Base-by-base conservation (phyloP, 2,113 vertebrate genomes). In the Brachyistius frenatus region DNA sequence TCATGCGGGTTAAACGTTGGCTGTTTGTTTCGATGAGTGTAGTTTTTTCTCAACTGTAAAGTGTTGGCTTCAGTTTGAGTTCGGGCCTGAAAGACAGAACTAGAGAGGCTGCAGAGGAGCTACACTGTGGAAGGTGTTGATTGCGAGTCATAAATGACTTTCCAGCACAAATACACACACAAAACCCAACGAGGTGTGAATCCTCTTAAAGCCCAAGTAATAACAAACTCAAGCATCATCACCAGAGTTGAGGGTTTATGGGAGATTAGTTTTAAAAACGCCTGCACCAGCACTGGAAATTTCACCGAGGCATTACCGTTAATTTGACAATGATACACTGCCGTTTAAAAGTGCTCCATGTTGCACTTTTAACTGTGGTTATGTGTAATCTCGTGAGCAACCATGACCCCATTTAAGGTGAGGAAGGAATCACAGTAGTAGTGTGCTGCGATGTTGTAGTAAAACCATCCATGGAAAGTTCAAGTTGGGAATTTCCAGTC, bases 401-500 rank as follows among this genome's bases (percentile, higher is more conserved):
- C 47, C 33, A 16, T 74, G 74, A 80, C 63, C 85, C 73, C 31
- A 39, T 82, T 78, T 70, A 53, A 74, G 78, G 73, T 62, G 60
- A 54, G 32, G 47, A 58, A 63, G 80, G 78, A 86, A 60, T 91
- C 74, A 80, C 52, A 54, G 75, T 65, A 16, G 64, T 70, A 78
- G 76, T 52, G 70, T 41, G 37, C 61, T 23, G 23, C 23, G 23
- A 23, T 23, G 23, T 23, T 1, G 23, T 23, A 23, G 23, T 23
- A 23, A 23, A 23, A 36, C 31, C 62, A 46, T 73, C 66, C 44
- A 61, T 69, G 92, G 90, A 93, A 93, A 88, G 73, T 88, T 82
- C 83, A 86, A 36, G 2, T 71, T 85, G 78, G 79, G 84, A 89
- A 65, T 90, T 91, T 91, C 86, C 89, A 91, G 62, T 81, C 76